Conservation (phyloP, 2,888 invertebrate species). For the Sphaerophoria rueppellii region DNA sequence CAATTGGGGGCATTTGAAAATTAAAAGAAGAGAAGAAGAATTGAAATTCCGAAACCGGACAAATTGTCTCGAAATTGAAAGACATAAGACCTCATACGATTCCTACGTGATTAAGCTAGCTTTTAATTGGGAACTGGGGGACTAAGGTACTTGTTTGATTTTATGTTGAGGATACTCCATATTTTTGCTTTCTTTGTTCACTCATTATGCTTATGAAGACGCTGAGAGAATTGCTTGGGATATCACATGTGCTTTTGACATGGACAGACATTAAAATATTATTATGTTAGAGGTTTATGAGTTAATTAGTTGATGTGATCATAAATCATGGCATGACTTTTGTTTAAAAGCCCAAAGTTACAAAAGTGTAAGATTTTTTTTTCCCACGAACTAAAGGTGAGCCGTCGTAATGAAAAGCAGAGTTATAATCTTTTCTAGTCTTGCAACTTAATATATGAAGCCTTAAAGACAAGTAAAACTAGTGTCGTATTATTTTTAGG, state of each 20-base stretch:
- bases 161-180: slow-evolving; percentile 47
- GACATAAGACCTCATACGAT: slow-evolving; percentile 43
- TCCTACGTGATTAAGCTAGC: slow-evolving; percentile 34
- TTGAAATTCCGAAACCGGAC: slow-evolving; percentile 46
- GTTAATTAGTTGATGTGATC: slow-evolving; percentile 4
- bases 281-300: not conserved
- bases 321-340: slow-evolving; percentile 1
- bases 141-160: not conserved
- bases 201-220: not conserved
- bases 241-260: not conserved
- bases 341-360: not conserved
- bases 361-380: not conserved
- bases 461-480: no score
- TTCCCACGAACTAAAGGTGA: not conserved
- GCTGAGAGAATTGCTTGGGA: no score
- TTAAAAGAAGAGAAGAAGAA: slow-evolving; percentile 11
- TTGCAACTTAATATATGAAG: no score
- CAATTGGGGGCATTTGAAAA: slow-evolving; percentile 18
- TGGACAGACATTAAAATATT: not conserved
- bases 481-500: no score
- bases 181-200: not conserved
- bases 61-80: slow-evolving; percentile 37
- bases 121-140: not conserved
- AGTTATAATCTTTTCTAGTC: not conserved
- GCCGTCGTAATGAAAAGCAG: not conserved